A percentile compares a stretch with the other conserved stretches of the same genome.
These are phyloP conservation scores for Microplitis deprimator DNA, from an alignment of 2,888 invertebrate genomes.

Conservation along the genomic window DNA sequence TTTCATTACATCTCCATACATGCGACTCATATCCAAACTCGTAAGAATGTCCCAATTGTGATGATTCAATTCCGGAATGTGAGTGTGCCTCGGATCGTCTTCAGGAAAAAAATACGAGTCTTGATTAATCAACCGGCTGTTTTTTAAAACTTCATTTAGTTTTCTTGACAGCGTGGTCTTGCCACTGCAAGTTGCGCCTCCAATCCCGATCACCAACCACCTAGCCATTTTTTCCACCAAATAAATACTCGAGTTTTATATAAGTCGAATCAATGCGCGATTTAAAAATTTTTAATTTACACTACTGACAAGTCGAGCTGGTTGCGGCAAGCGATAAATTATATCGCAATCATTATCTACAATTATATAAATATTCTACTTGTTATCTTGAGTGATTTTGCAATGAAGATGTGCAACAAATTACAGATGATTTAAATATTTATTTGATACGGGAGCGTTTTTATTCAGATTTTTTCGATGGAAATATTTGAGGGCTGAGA, in stretches of 20 bases:
- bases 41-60: slow-evolving; percentile 84
- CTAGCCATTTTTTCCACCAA: slow-evolving; percentile 17
- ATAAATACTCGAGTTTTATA: background rate
- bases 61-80: slow-evolving; percentile 78
- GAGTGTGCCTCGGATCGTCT: slow-evolving; percentile 78
- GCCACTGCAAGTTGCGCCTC: slow-evolving; percentile 88
- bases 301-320: background rate
- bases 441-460: background rate
- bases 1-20: slow-evolving; percentile 76
- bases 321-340: background rate
- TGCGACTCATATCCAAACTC: slow-evolving; percentile 81
- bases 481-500: slow-evolving; percentile 59
- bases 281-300: background rate
- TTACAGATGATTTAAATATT: background rate
- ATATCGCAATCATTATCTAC: background rate
- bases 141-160: slow-evolving; percentile 71
- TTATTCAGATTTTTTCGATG: background rate
- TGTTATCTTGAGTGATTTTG: background rate
- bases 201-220: slow-evolving; percentile 80
- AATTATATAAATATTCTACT: background rate
- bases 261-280: background rate
- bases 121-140: slow-evolving; percentile 77
- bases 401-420: background rate
- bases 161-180: slow-evolving; percentile 82
- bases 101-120: slow-evolving; percentile 83